Evolutionary conservation across 1,140 invertebrate species (phyloP).

Genomic region (Teleopsis dalmanni): DNA sequence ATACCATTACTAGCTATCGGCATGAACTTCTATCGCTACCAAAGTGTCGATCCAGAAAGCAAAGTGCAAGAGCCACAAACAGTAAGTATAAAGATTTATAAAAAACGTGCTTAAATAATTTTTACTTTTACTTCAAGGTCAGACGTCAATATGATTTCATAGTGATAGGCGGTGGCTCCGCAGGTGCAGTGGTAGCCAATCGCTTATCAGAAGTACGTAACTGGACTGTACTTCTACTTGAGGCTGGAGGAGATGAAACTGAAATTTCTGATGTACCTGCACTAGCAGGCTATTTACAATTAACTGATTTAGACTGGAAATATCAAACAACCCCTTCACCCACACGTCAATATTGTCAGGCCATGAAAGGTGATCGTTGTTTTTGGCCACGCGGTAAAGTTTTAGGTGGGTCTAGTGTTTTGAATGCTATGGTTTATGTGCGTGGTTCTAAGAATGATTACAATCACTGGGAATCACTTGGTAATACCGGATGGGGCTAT

Average conservation of each 20-base stretch:
- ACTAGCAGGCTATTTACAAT: conserved; percentile 65
- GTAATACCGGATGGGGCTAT: conserved; percentile 87
- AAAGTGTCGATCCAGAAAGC: conserved; percentile 71
- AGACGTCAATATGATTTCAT: conserved; percentile 72
- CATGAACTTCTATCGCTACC: conserved; percentile 72
- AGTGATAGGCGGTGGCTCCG: conserved; percentile 84
- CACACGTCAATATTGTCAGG: conserved; percentile 66
- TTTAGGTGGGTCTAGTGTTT: conserved; percentile 84
- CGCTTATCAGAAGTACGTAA: conserved; percentile 72
- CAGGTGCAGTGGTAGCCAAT: conserved; percentile 86
- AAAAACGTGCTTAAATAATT: neutral
- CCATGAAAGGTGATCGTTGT: conserved; percentile 74
- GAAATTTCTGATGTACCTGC: conserved; percentile 72
- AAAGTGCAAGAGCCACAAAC: conserved; percentile 59
- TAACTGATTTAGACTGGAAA: conserved; percentile 84
- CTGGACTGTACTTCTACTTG: conserved; percentile 72
- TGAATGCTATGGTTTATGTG: conserved; percentile 93
- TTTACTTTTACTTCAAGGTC: conserved; percentile 48
- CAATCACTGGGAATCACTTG: conserved; percentile 79
- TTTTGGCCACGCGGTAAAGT: conserved; percentile 85
- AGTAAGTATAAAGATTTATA: conserved; percentile 50
- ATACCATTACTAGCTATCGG: conserved; percentile 71
- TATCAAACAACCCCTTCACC: conserved; percentile 79
- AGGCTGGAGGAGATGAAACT: conserved; percentile 76
- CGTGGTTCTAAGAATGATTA: conserved; percentile 87